phyloP scores from a whole-genome alignment of 2,113 vertebrate species.

The Propithecus coquereli region DNA sequence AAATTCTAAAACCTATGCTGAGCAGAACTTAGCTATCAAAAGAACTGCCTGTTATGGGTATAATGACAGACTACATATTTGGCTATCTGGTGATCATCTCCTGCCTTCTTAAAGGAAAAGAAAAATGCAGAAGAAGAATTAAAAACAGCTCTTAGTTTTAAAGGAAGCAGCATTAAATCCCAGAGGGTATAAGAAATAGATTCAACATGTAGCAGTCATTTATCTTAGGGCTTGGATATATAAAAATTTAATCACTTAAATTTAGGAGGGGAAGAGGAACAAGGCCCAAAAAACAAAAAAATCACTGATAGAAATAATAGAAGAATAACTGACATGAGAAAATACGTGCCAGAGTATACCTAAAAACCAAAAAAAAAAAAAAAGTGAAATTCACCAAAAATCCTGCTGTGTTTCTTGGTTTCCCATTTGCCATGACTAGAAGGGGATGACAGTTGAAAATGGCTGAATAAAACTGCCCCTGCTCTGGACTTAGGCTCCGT shows the following conservation, averaged over 20 bases:
- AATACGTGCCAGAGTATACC: background rate
- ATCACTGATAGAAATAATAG: background rate
- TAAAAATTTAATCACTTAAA: background rate
- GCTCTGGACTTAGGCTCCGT: background rate
- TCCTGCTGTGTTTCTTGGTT: slow-evolving; percentile 4
- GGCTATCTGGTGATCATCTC: background rate
- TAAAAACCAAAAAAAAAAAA: background rate
- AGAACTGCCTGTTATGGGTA: background rate
- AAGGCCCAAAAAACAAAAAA: background rate
- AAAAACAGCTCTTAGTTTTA: background rate
- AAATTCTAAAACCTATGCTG: background rate
- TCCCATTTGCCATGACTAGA: background rate
- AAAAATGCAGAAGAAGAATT: background rate
- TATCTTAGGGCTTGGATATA: background rate
- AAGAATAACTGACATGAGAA: background rate
- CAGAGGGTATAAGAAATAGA: background rate
- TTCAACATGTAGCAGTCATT: background rate
- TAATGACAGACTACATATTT: background rate
- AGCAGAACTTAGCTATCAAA: background rate
- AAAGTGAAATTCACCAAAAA: background rate
- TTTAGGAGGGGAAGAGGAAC: background rate
- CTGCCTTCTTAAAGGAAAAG: background rate
- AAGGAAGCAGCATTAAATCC: background rate
- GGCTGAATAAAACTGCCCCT: background rate
- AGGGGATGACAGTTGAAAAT: background rate